Base-by-base conservation (phyloP, 2,113 vertebrate species). In the Pimephales promelas region DNA sequence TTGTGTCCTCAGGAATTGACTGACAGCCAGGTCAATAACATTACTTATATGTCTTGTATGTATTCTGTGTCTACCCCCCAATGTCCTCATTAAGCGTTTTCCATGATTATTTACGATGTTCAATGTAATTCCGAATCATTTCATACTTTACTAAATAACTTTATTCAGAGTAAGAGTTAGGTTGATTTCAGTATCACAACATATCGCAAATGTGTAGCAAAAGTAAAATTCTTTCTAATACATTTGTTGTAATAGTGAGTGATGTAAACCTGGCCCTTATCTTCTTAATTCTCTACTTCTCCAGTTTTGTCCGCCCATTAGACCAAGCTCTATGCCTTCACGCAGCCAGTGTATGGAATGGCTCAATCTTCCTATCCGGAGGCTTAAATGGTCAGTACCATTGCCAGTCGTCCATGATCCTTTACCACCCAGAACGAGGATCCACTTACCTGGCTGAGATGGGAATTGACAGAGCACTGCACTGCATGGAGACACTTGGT, bases 361-460 rank as follows among this genome's bases (percentile, higher is more conserved):
- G 89, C 1, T 72, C 88, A 80, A 91, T 95, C 74, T 93, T 91
- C 68, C 78, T 94, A 62, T 94, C 93, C 2, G 94, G 94, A 26
- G 93, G 93, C 13, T 81, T 87, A 74, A 89, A 91, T 86, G 66
- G 43, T 1, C 86, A 86, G 73, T 86, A 86, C 83, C 62, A 80
- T 0, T 92, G 91, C 59, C 83, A 93, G 26, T 61, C 87, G 22
- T 90, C 92, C 73, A 88, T 91, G 90, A 78, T 83, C 26, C 61
- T 87, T 16, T 92, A 92, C 83, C 84, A 90, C 57, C 90, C 90
- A 45, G 86, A 88, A 43, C 72, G 31, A 80, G 89, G 91, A 43
- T 88, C 87, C 77, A 87, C 70, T 16, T 80, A 84, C 47, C 83
- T 90, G 75, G 61, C 73, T 14, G 84, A 86, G n/a, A 91, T 92